These are phyloP conservation scores for Lasioglossum morio DNA, from an alignment of 2,888 invertebrate genomes.

Conservation along the genomic window DNA sequence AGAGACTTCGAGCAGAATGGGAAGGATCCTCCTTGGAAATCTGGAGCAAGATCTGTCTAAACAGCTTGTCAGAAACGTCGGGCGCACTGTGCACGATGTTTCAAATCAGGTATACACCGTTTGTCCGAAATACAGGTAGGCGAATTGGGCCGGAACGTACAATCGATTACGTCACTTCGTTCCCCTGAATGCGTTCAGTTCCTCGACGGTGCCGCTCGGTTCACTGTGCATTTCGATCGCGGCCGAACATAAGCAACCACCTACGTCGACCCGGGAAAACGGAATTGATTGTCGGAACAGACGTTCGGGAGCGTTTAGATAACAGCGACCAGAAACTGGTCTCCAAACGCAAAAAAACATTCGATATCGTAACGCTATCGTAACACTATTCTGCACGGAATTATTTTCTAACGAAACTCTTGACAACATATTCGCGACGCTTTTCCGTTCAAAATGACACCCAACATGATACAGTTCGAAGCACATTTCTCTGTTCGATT, in stretches of 20 bases:
- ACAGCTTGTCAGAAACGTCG: slow-evolving; percentile 59
- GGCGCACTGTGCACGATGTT: slow-evolving; percentile 34
- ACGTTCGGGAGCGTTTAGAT: not conserved
- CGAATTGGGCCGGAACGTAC: slow-evolving; percentile 24
- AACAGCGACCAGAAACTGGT: not conserved
- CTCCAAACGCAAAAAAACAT: not conserved
- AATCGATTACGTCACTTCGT: slow-evolving; percentile 28
- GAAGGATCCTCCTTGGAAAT: slow-evolving; percentile 37
- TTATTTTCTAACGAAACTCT: not conserved
- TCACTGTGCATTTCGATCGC: slow-evolving; percentile 4
- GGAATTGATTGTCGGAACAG: slow-evolving; percentile 9
- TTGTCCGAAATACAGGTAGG: slow-evolving; percentile 44
- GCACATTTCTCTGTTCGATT: not conserved
- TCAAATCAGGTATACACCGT: slow-evolving; percentile 41
- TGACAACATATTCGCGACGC: not conserved
- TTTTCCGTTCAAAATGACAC: not conserved
- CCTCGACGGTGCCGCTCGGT: not conserved
- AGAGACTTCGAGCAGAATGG: slow-evolving; percentile 8
- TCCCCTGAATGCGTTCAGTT: slow-evolving; percentile 8
- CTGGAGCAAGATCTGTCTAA: slow-evolving; percentile 41
- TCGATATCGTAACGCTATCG: not conserved
- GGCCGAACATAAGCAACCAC: not conserved
- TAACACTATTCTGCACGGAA: not conserved
- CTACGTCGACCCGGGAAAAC: not conserved
- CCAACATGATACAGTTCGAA: not conserved